Conservation (phyloP, 1,140 invertebrate genomes). For the Augochlora pura region DNA sequence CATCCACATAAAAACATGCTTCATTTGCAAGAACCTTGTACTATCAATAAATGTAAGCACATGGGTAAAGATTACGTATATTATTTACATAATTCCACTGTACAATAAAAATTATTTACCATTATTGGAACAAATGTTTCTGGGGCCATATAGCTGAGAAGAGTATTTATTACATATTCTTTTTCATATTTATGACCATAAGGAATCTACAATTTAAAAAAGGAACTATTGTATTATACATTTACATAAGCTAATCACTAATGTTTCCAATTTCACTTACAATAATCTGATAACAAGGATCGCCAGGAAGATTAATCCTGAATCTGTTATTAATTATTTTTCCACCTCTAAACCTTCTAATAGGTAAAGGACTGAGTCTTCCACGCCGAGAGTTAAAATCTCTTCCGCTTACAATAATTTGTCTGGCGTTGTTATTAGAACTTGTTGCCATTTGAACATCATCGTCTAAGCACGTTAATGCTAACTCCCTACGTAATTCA, state of each 20-base stretch:
- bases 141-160: conserved; percentile 83
- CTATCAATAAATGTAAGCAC: conserved; percentile 67
- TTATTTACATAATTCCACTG: conserved; percentile 12
- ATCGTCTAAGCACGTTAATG: conserved; percentile 57
- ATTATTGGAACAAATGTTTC: conserved; percentile 83
- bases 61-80: neutral
- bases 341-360: conserved; percentile 46
- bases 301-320: conserved; percentile 21
- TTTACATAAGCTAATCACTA: neutral
- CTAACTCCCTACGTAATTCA: conserved; percentile 5
- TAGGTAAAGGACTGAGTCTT: conserved; percentile 65
- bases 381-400: conserved; percentile 52
- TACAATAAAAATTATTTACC: conserved; percentile 70
- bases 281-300: conserved; percentile 83
- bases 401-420: conserved; percentile 49
- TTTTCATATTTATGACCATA: conserved; percentile 88
- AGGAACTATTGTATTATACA: neutral
- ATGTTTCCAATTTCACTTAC: conserved; percentile 70
- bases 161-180: conserved; percentile 82
- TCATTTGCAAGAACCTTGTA: conserved; percentile 80
- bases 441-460: conserved; percentile 66
- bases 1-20: conserved; percentile 86
- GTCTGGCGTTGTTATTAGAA: conserved; percentile 60
- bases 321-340: neutral
- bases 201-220: conserved; percentile 81